These are phyloP conservation scores for Lasioglossum baleicum DNA, from an alignment of 1,140 invertebrate species.

Conservation along the genomic window DNA sequence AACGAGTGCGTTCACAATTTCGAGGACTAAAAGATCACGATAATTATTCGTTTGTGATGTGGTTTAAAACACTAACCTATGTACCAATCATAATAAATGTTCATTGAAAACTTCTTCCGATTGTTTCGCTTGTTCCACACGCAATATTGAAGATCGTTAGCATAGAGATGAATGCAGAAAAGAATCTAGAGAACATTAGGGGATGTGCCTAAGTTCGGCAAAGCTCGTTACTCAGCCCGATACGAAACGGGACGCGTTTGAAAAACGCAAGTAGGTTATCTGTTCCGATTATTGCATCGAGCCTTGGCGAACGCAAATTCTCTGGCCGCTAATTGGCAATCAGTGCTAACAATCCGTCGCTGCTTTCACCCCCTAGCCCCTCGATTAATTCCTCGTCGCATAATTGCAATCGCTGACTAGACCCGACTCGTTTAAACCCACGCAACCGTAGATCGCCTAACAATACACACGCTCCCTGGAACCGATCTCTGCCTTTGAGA, in stretches of 20 bases:
- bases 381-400: conserved; percentile 57
- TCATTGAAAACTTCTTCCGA: background rate
- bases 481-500: conserved; percentile 16
- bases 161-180: too few species aligned
- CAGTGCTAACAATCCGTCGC: conserved; percentile 60
- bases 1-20: background rate
- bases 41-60: background rate
- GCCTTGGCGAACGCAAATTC: conserved; percentile 18
- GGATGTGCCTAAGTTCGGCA: background rate
- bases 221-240: background rate
- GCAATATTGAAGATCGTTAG: too few species aligned
- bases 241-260: background rate
- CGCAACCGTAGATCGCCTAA: conserved; percentile 46
- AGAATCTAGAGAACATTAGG: too few species aligned
- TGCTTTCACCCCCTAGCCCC: conserved; percentile 45
- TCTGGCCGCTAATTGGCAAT: conserved; percentile 38
- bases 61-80: too few species aligned
- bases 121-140: too few species aligned
- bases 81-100: background rate
- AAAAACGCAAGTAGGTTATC: conserved; percentile 5
- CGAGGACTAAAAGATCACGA: background rate
- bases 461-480: conserved; percentile 28
- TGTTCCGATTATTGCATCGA: background rate
- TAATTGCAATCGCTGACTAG: conserved; percentile 60
- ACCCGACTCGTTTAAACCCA: conserved; percentile 41